Base-by-base conservation (phyloP, 2,113 vertebrate species). In the Pungitius pungitius region DNA sequence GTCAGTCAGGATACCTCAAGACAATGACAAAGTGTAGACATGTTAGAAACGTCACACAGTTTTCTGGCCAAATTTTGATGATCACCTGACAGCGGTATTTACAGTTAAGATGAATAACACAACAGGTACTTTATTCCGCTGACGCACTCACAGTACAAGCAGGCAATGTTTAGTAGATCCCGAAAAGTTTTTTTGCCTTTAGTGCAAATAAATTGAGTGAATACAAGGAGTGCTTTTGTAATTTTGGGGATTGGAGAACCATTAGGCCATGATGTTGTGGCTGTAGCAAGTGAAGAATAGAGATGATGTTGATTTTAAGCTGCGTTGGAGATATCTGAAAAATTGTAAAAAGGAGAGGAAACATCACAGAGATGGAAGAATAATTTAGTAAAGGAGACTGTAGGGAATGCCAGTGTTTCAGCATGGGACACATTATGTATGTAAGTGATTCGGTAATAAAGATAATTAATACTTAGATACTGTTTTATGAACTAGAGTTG, bases 1-100 rank as follows among this genome's bases (percentile, higher is more conserved):
- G 75, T 70, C 69, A 61, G 69, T 67, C 14, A 58, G 30, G 60
- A 69, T 75, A 26, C 39, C 63, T 61, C 39, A 52, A 64, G 33
- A 60, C 42, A 40, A 47, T 20, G 54, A 43, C 6, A 59, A 26
- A 49, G 12, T 61, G 12, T 39, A 33, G 17, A 35, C n/a, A 10
- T 22, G 35, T 47, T 56, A 43, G 22, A 56, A 62, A 69, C 39
- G 49, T 49, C 66, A 77, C n/a, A 22, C 49, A 49, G 17, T 11
- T 2, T 33, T n/a, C 65, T 42, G 14, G 42, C 22, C 27, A 20
- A 58, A 64, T 20, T 51, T 10, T 27, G 13, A 63, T 42, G 24
- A 63, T 17, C 55, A 54, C 33, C 33, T 6, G n/a, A n/a, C n/a
- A n/a, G n/a, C n/a, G n/a, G n/a, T n/a, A n/a, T n/a, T n/a, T n/a